Conservation (phyloP, 92 coral and sea anemone genomes). For the Muricea muricata region DNA sequence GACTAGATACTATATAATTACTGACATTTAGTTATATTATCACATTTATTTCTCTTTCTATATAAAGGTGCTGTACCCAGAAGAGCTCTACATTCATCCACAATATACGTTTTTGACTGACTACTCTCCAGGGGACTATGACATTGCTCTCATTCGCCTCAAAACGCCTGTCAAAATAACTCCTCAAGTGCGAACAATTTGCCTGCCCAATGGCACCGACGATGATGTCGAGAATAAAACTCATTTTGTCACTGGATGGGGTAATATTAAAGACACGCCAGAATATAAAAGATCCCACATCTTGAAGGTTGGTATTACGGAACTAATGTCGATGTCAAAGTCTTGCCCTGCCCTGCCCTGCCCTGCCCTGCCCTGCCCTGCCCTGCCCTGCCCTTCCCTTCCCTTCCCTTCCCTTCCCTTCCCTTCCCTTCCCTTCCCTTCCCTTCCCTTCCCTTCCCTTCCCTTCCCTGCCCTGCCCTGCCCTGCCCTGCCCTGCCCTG, state of each 20-base stretch:
- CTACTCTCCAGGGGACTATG: conserved; percentile 81
- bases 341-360: too few species aligned
- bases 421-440: neutral
- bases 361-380: too few species aligned
- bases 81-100: conserved; percentile 27
- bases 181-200: conserved; percentile 83
- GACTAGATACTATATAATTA: neutral
- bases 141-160: conserved; percentile 80
- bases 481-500: neutral
- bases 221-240: conserved; percentile 59
- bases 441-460: neutral
- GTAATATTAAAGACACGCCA: conserved; percentile 55
- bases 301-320: conserved; percentile 56
- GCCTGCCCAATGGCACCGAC: conserved; percentile 78
- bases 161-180: conserved; percentile 72
- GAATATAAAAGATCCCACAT: conserved; percentile 65
- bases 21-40: too few species aligned
- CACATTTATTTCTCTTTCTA: too few species aligned
- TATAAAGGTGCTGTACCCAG: conserved; percentile 38
- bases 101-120: conserved; percentile 10
- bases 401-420: neutral
- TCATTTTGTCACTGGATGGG: conserved; percentile 88
- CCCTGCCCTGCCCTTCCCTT: too few species aligned
- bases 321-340: neutral
- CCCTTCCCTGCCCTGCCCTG: neutral